Evolutionary conservation across 2,113 vertebrate species (phyloP).

Genomic region (Romanogobio albipinnatus): DNA sequence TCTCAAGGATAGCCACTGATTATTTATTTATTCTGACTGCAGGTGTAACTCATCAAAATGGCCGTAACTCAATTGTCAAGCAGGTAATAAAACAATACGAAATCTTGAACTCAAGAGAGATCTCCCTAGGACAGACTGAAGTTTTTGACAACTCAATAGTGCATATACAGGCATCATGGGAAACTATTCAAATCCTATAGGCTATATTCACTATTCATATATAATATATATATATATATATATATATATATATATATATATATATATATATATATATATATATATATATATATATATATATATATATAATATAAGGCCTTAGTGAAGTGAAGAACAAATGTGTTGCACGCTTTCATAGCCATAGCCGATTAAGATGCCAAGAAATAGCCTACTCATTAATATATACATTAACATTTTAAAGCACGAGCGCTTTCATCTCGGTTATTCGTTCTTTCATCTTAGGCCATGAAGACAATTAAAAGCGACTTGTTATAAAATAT

Average conservation of each 20-base stretch:
- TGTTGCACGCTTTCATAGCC: not conserved
- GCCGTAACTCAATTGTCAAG: not conserved
- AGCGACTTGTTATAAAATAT: not conserved
- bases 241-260: no score
- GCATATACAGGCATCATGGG: not conserved
- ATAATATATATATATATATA: no score
- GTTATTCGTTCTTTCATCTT: not conserved
- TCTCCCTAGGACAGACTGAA: not conserved
- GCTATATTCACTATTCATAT: no score
- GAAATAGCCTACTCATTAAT: not conserved
- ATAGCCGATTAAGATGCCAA: not conserved
- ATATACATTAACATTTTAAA: not conserved
- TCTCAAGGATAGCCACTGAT: not conserved
- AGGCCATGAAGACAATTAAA: not conserved
- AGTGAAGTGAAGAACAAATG: not conserved
- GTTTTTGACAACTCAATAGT: not conserved
- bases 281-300: no score
- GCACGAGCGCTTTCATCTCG: not conserved
- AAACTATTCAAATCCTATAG: not conserved
- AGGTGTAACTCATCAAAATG: constrained; percentile 24
- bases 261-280: no score
- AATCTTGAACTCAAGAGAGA: not conserved
- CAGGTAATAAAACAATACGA: not conserved
- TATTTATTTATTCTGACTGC: constrained; percentile 7
- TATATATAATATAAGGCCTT: no score